These are phyloP conservation scores for Stichodactyla helianthus DNA, from an alignment of 64 coral and sea anemone genomes.

Conservation along the genomic window DNA sequence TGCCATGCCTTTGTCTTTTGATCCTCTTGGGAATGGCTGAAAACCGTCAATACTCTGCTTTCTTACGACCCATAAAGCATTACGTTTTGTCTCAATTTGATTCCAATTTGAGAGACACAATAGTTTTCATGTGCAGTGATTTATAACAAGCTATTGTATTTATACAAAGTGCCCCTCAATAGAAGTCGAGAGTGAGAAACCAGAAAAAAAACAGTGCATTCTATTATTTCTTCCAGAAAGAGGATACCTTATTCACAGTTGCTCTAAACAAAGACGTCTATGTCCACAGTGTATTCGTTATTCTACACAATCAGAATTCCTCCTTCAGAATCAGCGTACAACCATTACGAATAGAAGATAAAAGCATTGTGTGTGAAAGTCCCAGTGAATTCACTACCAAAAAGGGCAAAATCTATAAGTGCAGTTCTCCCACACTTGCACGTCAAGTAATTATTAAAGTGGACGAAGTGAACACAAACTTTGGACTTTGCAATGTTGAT, in stretches of 20 bases:
- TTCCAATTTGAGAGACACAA: too few species aligned
- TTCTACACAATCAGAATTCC: neutral
- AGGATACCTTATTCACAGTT: neutral
- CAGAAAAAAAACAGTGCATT: neutral
- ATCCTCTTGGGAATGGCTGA: too few species aligned
- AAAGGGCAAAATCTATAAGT: neutral
- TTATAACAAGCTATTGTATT: too few species aligned
- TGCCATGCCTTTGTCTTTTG: too few species aligned
- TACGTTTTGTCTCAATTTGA: too few species aligned
- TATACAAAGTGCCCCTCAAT: too few species aligned
- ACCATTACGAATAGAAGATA: neutral
- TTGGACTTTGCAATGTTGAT: conserved; percentile 5
- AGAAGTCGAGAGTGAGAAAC: too few species aligned
- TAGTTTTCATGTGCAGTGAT: too few species aligned
- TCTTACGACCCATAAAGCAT: too few species aligned
- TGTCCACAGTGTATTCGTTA: conserved; percentile 13
- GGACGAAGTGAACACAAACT: neutral
- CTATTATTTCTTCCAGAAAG: neutral
- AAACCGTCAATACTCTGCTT: too few species aligned
- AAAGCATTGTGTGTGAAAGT: neutral
- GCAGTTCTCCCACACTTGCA: neutral
- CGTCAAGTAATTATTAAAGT: neutral
- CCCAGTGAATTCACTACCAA: neutral
- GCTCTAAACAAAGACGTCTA: neutral
- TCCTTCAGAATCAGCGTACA: neutral